phyloP scores from a whole-genome alignment of 2,113 vertebrate species.

The Lagopus muta region DNA sequence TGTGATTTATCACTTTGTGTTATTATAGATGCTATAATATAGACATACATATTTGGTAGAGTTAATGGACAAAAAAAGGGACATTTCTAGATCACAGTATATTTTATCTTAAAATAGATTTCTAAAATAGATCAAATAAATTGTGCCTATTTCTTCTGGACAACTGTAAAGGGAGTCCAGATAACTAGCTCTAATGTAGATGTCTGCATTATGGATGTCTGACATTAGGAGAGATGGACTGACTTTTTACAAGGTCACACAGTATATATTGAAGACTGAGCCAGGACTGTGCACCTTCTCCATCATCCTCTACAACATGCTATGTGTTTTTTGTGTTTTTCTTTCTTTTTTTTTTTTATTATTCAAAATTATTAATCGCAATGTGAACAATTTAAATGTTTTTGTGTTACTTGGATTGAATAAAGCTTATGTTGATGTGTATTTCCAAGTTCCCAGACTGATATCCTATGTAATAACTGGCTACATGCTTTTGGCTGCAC shows the following conservation, averaged over 20 bases:
- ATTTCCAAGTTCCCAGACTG: background rate
- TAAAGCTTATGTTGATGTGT: too few relatives aligned
- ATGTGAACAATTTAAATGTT: background rate
- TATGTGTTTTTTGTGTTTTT: too few relatives aligned
- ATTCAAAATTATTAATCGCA: background rate
- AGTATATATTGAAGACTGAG: background rate
- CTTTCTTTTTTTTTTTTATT: background rate
- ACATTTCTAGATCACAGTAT: background rate
- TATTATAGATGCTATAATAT: background rate
- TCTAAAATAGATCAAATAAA: background rate
- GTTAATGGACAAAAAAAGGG: background rate
- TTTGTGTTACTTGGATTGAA: background rate
- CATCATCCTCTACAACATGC: background rate
- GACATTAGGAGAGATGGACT: background rate
- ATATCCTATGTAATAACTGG: background rate
- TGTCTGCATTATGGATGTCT: background rate
- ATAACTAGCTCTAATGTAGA: background rate
- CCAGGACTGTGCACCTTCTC: background rate
- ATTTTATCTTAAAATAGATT: background rate
- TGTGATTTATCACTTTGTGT: background rate
- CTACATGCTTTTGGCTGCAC: background rate
- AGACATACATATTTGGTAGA: background rate
- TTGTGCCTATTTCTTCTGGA: background rate
- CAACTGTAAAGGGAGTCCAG: background rate
- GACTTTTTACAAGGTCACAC: background rate